phyloP scores from a whole-genome alignment of 2,113 vertebrate genomes.

The Hydropotes inermis region DNA sequence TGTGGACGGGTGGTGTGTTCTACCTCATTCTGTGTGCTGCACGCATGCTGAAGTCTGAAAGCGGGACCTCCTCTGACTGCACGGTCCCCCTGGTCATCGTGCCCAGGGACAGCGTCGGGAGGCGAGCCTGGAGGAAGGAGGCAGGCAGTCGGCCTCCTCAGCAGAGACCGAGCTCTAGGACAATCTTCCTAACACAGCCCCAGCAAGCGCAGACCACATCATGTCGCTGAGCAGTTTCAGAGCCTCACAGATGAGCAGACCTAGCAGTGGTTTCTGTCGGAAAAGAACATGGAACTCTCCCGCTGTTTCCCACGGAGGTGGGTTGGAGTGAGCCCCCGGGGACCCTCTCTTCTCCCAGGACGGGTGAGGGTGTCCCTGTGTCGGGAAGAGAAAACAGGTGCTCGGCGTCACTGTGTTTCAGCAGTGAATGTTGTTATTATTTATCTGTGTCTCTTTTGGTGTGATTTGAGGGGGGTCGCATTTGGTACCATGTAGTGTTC shows the following conservation, averaged over 20 bases:
- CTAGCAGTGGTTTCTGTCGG: constrained; percentile 65
- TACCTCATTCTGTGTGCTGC: constrained; percentile 84
- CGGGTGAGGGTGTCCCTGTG: constrained; percentile 28
- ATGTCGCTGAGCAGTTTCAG: constrained; percentile 54
- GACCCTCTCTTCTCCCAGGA: constrained; percentile 7
- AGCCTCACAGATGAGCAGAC: constrained; percentile 12
- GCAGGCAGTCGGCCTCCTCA: constrained; percentile 72
- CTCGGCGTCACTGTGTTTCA: constrained; percentile 77
- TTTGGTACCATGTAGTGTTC: constrained; percentile 80
- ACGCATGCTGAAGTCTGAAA: constrained; percentile 66
- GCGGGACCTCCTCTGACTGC: constrained; percentile 55
- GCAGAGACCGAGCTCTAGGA: constrained; percentile 71
- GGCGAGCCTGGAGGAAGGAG: constrained; percentile 66
- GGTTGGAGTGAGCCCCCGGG: constrained; percentile 59
- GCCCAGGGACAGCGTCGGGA: constrained; percentile 66
- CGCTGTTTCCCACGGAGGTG: constrained; percentile 65
- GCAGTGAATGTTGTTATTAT: constrained; percentile 84
- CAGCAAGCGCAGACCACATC: constrained; percentile 64
- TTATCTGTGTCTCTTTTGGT: constrained; percentile 82
- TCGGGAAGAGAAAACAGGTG: constrained; percentile 70
- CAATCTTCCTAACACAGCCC: constrained; percentile 67
- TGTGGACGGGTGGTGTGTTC: constrained; percentile 77
- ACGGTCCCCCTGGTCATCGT: constrained; percentile 46
- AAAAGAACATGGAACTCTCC: constrained; percentile 65
- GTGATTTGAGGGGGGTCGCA: constrained; percentile 59